Percentiles rank a stretch among this genome's conserved stretches.
Evolutionary conservation across 2,797 vertebrate species (phyloP).

Genomic region (Manis javanica): DNA sequence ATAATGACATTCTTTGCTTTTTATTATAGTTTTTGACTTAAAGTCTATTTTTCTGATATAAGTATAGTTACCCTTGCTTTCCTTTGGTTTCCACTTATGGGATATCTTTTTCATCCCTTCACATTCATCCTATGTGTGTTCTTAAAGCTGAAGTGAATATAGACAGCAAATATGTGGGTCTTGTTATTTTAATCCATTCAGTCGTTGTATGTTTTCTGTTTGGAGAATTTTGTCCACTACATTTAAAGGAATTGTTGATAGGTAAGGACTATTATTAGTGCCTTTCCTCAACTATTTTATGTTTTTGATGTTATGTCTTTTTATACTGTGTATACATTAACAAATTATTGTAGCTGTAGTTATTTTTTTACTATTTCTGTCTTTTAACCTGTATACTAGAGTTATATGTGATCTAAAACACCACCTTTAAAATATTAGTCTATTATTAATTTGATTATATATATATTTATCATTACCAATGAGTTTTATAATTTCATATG

Average conservation of each 20-base stretch:
- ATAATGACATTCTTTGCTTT: not conserved
- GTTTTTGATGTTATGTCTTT: not conserved
- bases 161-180: too few relatives aligned
- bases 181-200: too few relatives aligned
- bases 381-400: not conserved
- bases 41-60: not conserved
- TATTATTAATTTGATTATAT: not conserved
- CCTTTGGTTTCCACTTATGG: not conserved
- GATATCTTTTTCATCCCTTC: not conserved
- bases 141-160: too few relatives aligned
- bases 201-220: not conserved
- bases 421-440: not conserved
- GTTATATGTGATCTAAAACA: not conserved
- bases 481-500: not conserved
- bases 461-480: not conserved
- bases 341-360: not conserved
- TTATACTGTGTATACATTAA: not conserved
- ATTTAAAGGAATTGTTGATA: not conserved
- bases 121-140: too few relatives aligned
- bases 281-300: not conserved
- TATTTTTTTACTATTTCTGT: not conserved
- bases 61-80: not conserved
- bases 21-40: not conserved
- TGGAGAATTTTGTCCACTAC: not conserved
- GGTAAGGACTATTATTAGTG: not conserved